These are phyloP conservation scores for Trachelipus rathkii DNA, from an alignment of 1,140 invertebrate genomes.

Conservation along the genomic window DNA sequence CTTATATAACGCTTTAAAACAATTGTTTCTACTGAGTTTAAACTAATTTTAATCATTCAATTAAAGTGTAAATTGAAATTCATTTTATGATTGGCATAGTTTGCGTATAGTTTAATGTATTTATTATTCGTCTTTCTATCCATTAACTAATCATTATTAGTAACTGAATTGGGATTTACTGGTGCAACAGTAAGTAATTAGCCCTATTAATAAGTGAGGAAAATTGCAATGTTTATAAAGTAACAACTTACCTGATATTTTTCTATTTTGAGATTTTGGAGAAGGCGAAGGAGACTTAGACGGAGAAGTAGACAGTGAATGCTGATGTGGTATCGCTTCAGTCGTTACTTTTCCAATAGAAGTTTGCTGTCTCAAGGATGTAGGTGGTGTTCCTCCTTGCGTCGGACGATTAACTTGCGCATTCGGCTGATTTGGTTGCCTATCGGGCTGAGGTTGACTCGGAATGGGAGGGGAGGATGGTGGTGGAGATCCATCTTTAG, in stretches of 20 bases:
- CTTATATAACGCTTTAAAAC: no score
- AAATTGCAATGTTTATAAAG: no score
- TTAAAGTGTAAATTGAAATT: no score
- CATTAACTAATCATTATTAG: no score
- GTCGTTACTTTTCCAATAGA: not conserved
- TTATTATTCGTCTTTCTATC: no score
- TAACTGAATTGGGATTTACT: no score
- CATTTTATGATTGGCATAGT: no score
- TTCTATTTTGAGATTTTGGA: not conserved
- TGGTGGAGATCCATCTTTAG: constrained; percentile 34
- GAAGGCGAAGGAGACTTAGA: not conserved
- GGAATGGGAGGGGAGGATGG: constrained; percentile 32
- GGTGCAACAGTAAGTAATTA: no score
- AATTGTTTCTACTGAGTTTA: no score
- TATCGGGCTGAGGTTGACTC: constrained; percentile 17
- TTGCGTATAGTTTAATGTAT: no score
- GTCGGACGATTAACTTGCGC: not conserved
- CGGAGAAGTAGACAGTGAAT: not conserved
- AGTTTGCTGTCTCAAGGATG: constrained; percentile 29
- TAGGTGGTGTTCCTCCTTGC: constrained; percentile 30
- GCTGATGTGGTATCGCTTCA: not conserved
- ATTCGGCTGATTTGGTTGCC: not conserved
- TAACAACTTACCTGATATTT: not conserved
- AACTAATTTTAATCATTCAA: no score
- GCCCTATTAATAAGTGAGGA: no score